Conservation (phyloP, 2,888 invertebrate genomes). For the Drosophila aldrichi region DNA sequence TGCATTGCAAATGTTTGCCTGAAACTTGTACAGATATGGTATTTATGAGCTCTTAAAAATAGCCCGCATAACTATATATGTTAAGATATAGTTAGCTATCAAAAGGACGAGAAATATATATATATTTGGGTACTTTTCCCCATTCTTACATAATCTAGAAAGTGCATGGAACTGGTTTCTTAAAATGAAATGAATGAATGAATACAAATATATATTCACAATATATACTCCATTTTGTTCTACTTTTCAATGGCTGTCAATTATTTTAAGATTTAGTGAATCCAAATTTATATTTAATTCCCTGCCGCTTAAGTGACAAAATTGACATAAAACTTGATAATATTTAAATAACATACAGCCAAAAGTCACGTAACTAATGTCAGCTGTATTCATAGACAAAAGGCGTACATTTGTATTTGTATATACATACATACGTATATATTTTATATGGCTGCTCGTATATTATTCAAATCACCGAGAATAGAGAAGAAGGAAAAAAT, state of each 20-base stretch:
- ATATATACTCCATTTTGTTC: background rate
- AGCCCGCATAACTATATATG: conserved; percentile 35
- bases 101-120: conserved; percentile 12
- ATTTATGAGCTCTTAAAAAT: conserved; percentile 70
- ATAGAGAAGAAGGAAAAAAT: conserved; percentile 13
- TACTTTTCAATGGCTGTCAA: background rate
- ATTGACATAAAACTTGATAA: background rate
- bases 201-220: background rate
- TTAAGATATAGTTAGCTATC: conserved; percentile 20
- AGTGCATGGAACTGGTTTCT: background rate
- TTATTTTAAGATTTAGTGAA: background rate
- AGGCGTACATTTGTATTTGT: background rate
- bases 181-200: background rate
- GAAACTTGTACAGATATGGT: conserved; percentile 44
- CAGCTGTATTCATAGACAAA: background rate
- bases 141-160: background rate
- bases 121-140: background rate
- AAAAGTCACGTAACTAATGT: conserved; percentile 1
- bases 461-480: conserved; percentile 26
- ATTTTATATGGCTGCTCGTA: conserved; percentile 10
- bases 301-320: background rate
- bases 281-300: background rate
- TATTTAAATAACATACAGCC: background rate
- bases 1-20: conserved; percentile 65
- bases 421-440: background rate